Conservation (phyloP, 2,113 vertebrate species). For the Gila orcuttii region DNA sequence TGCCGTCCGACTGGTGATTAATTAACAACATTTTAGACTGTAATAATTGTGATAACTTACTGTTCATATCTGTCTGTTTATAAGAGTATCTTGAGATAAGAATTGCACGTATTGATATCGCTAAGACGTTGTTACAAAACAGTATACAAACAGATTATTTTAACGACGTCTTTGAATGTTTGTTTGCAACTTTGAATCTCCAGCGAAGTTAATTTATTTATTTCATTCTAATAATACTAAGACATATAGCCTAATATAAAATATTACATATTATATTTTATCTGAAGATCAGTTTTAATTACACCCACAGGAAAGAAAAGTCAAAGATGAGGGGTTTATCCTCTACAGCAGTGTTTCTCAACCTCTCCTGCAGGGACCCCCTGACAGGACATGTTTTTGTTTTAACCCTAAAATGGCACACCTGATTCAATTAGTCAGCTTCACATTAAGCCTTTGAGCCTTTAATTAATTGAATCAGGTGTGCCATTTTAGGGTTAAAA, state of each 20-base stretch:
- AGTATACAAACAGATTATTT: not conserved
- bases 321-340: not conserved
- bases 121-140: not conserved
- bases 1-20: not conserved
- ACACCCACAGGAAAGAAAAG: not conserved
- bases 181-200: not conserved
- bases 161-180: not conserved
- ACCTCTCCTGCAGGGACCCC: too few species aligned
- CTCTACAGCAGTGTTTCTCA: not conserved
- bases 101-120: not conserved
- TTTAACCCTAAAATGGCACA: too few species aligned
- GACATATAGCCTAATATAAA: too few species aligned
- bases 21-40: not conserved
- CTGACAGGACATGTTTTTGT: too few species aligned
- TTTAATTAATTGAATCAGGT: too few species aligned
- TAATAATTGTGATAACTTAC: not conserved
- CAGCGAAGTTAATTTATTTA: not conserved
- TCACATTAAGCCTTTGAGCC: too few species aligned
- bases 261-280: not conserved
- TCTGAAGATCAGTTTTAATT: not conserved
- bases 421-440: too few species aligned
- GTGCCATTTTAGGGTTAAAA: too few species aligned
- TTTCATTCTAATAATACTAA: not conserved
- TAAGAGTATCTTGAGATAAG: not conserved
- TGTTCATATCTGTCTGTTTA: not conserved